These are phyloP conservation scores for Drosophila ercepeae DNA, from an alignment of 1,140 invertebrate species.

Conservation along the genomic window DNA sequence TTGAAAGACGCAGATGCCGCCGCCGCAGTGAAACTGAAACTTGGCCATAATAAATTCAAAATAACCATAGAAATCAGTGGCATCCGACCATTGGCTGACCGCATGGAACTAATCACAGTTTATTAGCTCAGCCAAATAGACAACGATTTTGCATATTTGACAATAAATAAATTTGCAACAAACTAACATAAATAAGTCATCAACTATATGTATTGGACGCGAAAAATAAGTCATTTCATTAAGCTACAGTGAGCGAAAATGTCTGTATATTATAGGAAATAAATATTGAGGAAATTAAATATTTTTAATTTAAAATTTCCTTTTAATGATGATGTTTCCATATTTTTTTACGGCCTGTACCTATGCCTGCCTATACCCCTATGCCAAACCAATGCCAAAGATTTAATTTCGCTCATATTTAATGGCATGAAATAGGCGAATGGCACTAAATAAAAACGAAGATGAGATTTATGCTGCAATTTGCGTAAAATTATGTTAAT, in stretches of 20 bases:
- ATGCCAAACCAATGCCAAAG: slow-evolving; percentile 29
- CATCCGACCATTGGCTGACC: slow-evolving; percentile 43
- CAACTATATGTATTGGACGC: slow-evolving; percentile 24
- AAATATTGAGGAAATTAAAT: no score
- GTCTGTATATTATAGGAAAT: no score
- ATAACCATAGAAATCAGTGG: slow-evolving; percentile 68
- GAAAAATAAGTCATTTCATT: slow-evolving; percentile 1
- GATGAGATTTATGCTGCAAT: slow-evolving; percentile 78
- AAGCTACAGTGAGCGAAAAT: slow-evolving; percentile 34
- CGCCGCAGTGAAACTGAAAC: slow-evolving; percentile 24
- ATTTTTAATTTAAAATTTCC: no score
- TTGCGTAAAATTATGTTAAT: slow-evolving; percentile 78
- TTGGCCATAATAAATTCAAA: slow-evolving; percentile 66
- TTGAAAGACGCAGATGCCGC: slow-evolving; percentile 60
- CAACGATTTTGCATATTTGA: slow-evolving; percentile 30
- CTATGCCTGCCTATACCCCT: no score
- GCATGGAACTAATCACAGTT: slow-evolving; percentile 71
- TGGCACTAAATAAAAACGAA: slow-evolving; percentile 72
- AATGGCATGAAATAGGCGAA: slow-evolving; percentile 67
- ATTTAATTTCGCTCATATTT: slow-evolving; percentile 69
- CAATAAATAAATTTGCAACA: slow-evolving; percentile 57
- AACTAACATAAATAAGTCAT: slow-evolving; percentile 66
- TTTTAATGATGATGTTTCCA: no score
- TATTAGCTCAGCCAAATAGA: slow-evolving; percentile 50
- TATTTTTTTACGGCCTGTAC: slow-evolving; percentile 20